These are phyloP conservation scores for Malaclemys terrapin DNA, from an alignment of 2,113 vertebrate genomes.

Conservation along the genomic window DNA sequence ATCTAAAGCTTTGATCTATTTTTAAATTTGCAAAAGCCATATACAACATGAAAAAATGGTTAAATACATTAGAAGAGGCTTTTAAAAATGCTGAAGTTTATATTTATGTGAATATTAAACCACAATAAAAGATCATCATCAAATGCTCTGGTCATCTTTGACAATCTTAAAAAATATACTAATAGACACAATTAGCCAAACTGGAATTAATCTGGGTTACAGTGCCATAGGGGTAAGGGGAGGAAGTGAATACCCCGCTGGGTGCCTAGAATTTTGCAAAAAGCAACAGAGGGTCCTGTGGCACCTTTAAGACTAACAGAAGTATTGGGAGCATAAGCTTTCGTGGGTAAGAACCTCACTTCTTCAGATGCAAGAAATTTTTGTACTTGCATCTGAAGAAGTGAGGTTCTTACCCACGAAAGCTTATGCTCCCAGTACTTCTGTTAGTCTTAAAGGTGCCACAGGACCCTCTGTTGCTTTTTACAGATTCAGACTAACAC, in stretches of 20 bases:
- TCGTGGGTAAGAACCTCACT: too few relatives aligned
- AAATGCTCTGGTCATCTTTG: not conserved
- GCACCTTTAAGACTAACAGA: too few relatives aligned
- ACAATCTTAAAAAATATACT: not conserved
- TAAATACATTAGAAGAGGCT: not conserved
- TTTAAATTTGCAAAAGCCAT: not conserved
- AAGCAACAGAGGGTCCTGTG: too few relatives aligned
- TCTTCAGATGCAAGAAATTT: too few relatives aligned
- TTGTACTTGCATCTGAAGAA: too few relatives aligned
- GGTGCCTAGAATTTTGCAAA: not conserved
- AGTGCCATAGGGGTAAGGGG: not conserved
- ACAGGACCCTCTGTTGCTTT: too few relatives aligned
- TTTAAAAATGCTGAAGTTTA: not conserved
- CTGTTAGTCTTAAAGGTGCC: too few relatives aligned
- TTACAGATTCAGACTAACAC: too few relatives aligned
- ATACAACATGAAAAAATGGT: not conserved
- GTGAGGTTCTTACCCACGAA: too few relatives aligned
- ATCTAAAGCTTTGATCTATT: not conserved
- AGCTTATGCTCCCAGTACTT: too few relatives aligned
- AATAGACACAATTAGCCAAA: not conserved
- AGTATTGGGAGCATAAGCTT: too few relatives aligned
- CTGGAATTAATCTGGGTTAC: not conserved
- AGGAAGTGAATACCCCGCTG: not conserved
- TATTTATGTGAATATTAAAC: not conserved
- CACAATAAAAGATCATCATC: not conserved